Conservation (phyloP, 2,888 invertebrate species). For the Alcis repandata region DNA sequence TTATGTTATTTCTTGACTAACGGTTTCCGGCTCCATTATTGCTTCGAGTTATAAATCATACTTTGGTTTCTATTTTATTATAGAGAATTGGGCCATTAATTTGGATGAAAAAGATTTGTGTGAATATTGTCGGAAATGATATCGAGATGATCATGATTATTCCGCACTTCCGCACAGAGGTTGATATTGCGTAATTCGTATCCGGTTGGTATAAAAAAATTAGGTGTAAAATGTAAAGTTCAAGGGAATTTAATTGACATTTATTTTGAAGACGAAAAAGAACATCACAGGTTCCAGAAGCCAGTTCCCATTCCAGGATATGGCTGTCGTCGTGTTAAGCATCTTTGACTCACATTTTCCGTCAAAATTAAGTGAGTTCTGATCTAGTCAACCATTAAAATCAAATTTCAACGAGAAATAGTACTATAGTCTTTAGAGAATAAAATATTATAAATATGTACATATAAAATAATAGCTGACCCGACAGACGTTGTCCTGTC, state of each 20-base stretch:
- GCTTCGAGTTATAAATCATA: constrained; percentile 22
- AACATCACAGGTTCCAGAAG: not conserved
- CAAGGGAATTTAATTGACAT: not conserved
- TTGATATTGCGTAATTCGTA: constrained; percentile 7
- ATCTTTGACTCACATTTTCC: too few relatives aligned
- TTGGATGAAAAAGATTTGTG: constrained; percentile 11
- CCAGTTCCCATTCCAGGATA: not conserved
- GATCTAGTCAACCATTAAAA: too few relatives aligned
- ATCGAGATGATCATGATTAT: constrained; percentile 19
- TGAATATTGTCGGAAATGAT: constrained; percentile 2
- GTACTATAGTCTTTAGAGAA: too few relatives aligned
- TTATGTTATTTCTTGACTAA: constrained; percentile 31
- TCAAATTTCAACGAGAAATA: too few relatives aligned
- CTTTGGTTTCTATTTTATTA: constrained; percentile 35
- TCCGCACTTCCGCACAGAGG: constrained; percentile 10
- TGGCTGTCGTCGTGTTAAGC: too few relatives aligned
- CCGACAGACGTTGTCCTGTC: too few relatives aligned
- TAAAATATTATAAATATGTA: too few relatives aligned
- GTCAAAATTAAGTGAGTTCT: too few relatives aligned
- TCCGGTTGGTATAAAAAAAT: not conserved
- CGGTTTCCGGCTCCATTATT: constrained; percentile 33
- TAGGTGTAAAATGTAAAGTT: not conserved
- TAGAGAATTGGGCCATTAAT: constrained; percentile 22
- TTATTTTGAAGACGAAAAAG: not conserved
- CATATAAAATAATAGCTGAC: too few relatives aligned